phyloP scores from a whole-genome alignment of 2,888 invertebrate genomes.

The Cephus spinipes region DNA sequence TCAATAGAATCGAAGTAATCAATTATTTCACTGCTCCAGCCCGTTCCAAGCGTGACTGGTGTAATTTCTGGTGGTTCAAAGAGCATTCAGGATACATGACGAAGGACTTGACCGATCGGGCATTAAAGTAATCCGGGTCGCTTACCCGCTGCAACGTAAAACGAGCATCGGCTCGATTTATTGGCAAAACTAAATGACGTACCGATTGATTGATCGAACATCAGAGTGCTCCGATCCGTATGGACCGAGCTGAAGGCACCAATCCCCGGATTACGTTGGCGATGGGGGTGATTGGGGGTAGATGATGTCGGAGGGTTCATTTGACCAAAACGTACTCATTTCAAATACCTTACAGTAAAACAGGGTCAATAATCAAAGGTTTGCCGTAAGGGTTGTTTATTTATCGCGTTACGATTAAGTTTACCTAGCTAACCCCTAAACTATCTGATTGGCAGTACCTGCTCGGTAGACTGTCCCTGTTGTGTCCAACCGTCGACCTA shows the following conservation, averaged over 20 bases:
- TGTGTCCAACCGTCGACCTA: not conserved
- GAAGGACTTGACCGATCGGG: constrained; percentile 1
- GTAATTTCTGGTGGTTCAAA: not conserved
- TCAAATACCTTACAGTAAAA: not conserved
- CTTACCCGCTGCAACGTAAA: constrained; percentile 1
- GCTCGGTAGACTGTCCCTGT: not conserved
- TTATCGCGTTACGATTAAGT: not conserved
- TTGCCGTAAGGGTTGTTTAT: not conserved
- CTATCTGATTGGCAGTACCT: not conserved
- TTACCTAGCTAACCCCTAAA: not conserved
- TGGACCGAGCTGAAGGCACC: not conserved
- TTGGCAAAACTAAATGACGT: not conserved
- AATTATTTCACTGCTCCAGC: not conserved
- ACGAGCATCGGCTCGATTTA: not conserved
- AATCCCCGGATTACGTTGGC: not conserved
- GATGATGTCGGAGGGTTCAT: not conserved
- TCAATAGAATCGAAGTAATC: not conserved
- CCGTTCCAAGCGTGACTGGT: not conserved
- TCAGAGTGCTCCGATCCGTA: not conserved
- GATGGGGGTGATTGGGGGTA: not conserved
- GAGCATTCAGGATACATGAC: not conserved
- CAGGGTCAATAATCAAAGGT: not conserved
- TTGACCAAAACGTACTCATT: not conserved
- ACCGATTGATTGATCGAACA: constrained; percentile 3
- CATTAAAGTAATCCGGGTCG: constrained; percentile 1